Conservation (phyloP, 2,797 vertebrate species). For the Neomorphus geoffroyi region DNA sequence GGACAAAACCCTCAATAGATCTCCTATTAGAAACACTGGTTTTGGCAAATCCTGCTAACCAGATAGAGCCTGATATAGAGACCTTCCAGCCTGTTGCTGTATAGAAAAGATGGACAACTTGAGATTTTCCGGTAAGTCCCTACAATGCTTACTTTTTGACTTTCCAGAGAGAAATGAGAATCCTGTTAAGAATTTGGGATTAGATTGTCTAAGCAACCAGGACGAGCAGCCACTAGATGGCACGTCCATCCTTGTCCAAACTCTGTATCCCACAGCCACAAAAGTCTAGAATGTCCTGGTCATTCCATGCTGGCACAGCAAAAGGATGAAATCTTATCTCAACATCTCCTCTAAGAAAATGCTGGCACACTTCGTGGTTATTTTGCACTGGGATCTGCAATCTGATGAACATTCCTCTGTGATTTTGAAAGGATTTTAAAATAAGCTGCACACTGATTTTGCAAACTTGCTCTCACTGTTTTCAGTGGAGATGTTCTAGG, state of each 20-base stretch:
- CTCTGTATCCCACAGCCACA: accelerated
- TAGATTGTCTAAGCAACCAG: neutral
- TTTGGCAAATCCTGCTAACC: neutral
- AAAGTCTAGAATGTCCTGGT: neutral
- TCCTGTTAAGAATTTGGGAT: neutral
- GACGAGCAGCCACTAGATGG: neutral
- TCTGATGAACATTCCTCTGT: conserved; percentile 14
- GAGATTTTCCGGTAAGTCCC: neutral
- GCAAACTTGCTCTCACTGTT: neutral
- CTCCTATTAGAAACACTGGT: neutral
- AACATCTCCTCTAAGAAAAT: neutral
- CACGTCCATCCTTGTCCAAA: neutral
- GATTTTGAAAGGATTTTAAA: conserved; percentile 41
- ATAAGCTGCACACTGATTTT: neutral
- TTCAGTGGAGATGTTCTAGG: conserved; percentile 26
- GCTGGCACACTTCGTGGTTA: neutral
- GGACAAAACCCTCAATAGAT: neutral
- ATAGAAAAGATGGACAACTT: neutral
- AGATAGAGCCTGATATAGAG: neutral
- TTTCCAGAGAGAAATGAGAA: neutral
- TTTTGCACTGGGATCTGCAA: neutral
- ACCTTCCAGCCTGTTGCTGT: neutral
- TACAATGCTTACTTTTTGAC: neutral
- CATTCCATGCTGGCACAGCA: neutral
- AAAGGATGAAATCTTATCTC: neutral